Conservation (phyloP, 1,140 invertebrate genomes). For the Orius insidiosus region DNA sequence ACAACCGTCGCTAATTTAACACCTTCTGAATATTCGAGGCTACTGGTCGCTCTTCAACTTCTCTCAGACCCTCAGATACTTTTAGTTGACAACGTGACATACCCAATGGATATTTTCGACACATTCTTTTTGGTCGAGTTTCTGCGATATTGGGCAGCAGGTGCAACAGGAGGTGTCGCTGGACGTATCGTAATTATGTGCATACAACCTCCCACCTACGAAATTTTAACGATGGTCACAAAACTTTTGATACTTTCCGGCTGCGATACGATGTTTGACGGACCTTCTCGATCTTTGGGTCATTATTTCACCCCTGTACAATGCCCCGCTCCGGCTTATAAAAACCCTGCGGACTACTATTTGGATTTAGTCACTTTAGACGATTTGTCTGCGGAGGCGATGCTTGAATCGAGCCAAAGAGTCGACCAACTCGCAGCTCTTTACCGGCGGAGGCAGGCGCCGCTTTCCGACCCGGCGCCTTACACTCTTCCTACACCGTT, state of each 20-base stretch:
- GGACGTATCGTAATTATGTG: conserved; percentile 75
- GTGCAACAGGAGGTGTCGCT: conserved; percentile 37
- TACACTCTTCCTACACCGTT: conserved; percentile 51
- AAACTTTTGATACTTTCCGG: conserved; percentile 71
- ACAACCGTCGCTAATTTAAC: conserved; percentile 64
- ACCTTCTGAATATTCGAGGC: conserved; percentile 61
- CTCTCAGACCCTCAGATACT: conserved; percentile 68
- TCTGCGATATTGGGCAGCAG: conserved; percentile 76
- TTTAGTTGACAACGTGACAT: conserved; percentile 72
- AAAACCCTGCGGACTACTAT: conserved; percentile 93
- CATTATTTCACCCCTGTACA: conserved; percentile 85
- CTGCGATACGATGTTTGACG: conserved; percentile 78
- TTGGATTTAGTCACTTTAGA: conserved; percentile 84
- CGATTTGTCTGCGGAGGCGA: conserved; percentile 78
- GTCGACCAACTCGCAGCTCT: conserved; percentile 78
- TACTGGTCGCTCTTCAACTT: conserved; percentile 76
- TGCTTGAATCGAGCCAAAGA: conserved; percentile 81
- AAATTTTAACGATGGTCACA: conserved; percentile 88
- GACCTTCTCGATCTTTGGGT: conserved; percentile 70
- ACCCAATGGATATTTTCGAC: conserved; percentile 90
- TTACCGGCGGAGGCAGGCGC: conserved; percentile 44
- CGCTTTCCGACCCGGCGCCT: conserved; percentile 55
- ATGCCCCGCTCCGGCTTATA: conserved; percentile 87
- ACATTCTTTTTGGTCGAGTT: conserved; percentile 90
- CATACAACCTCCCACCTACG: conserved; percentile 82